Evolutionary conservation across 2,113 vertebrate species (phyloP), one percentile per base, ranked within the genome.

Genomic region (Nycticebus coucang): DNA sequence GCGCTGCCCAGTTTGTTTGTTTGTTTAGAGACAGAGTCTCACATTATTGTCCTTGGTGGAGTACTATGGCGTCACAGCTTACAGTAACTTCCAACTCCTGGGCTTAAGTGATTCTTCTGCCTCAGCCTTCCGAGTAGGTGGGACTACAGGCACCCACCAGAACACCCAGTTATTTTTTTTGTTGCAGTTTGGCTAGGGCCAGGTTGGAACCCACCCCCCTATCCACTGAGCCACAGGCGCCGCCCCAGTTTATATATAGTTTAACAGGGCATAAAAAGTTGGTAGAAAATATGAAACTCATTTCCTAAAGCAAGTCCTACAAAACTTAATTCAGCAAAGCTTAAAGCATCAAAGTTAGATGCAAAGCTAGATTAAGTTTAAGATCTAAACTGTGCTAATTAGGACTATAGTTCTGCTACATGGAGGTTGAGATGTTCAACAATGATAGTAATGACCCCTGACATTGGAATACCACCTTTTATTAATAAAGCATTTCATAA

Each of bases 291-390:
- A 28, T 64, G 62, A 53, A 86, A 24, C n/a, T 86, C 41, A 89
- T 80, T 86, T 90, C 68, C 22, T 22, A 96, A 87, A 45, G 5
- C 18, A 82, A 81, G 33, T 53, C 77, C 30, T 86, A 41, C 3
- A 41, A 41, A 41, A 41, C 41, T 53, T 13, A 57, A 26, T 77
- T 82, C 13, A 30, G 28, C 13, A 95, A 90, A 85, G 35, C 41
- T 79, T 79, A 72, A 88, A 71, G 14, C 41, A 78, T 72, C 30
- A 75, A 75, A 75, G 50, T 57, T 69, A 91, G 64, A 91, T 17
- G 4, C n/a, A 80, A 89, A 95, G 64, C 94, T 59, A 87, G 14
- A 62, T 78, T n/a, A 91, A 66, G n/a, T 88, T 93, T 92, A 50
- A 50, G 15, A 60, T 69, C 14, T 84, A 41, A 35, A 12, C 28